Evolutionary conservation across 2,888 invertebrate genomes (phyloP).

Genomic region (Amphiduros pacificus): DNA sequence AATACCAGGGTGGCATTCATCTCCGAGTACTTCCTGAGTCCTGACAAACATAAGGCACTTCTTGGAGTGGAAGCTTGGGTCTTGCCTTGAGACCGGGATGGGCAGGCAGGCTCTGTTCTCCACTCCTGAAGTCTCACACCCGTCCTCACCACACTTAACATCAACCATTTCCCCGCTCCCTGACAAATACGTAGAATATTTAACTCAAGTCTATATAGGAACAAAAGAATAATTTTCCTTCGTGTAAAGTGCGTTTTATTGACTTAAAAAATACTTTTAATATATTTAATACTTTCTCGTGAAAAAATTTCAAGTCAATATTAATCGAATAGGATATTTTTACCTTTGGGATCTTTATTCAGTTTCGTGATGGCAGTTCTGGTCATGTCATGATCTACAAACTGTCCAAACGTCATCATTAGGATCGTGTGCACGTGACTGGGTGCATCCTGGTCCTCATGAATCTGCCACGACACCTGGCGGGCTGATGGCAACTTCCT

Average conservation of each 20-base stretch:
- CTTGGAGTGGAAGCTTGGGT: conserved; percentile 21
- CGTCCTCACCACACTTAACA: conserved; percentile 27
- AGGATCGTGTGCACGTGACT: conserved; percentile 26
- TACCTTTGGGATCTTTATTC: conserved; percentile 14
- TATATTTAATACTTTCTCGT: no score
- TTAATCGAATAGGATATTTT: no score
- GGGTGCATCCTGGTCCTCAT: conserved; percentile 22
- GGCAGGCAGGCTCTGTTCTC: conserved; percentile 32
- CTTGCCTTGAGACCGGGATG: conserved; percentile 23
- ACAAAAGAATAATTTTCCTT: no score
- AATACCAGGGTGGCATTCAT: conserved; percentile 26
- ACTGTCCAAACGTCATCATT: conserved; percentile 38
- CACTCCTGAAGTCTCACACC: conserved; percentile 28
- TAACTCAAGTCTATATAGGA: background rate
- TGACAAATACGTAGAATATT: background rate
- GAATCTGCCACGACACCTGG: conserved; percentile 30
- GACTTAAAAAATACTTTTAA: no score
- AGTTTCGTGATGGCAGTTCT: conserved; percentile 20
- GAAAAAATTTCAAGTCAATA: no score
- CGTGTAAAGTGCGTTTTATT: no score
- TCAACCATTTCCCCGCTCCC: conserved; percentile 15
- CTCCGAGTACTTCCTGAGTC: conserved; percentile 24
- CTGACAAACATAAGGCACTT: conserved; percentile 31
- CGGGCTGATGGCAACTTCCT: conserved; percentile 31
- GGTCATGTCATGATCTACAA: conserved; percentile 39